Evolutionary conservation across 2,888 invertebrate genomes (phyloP), one percentile per base, ranked within the genome.

Genomic region (Cenopis cana): DNA sequence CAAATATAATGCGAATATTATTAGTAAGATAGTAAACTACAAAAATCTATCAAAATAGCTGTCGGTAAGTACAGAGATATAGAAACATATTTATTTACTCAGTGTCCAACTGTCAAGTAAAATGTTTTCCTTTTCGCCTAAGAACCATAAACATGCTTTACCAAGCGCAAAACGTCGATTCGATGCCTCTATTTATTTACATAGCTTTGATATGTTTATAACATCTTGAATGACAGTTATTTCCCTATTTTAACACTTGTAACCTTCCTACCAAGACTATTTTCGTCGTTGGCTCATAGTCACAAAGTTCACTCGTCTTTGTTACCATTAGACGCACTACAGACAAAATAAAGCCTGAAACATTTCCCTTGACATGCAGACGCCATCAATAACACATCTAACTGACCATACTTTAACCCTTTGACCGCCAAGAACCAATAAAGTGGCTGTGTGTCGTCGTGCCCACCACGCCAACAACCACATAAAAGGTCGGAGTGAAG

Each of bases 51-150:
- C 61, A 61, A 54, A 49, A 46, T 49, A 49, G 49, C 18, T 29
- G 33, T 50, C 49, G 49, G 56, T 38, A 50, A 57, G 33, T 36
- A 49, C 66, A 67, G 24, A 57, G 67, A 56, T 36, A 33, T 79
- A 80, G 77, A 82, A 76, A 81, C 79, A 77, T 52, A 41, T 18
- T 8, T 57, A 20, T 38, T 9, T 18, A 5, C 9, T 38, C 17
- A 18, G 17, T 17, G n/a, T 8, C 14, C 3, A 14, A 41, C 38
- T 59, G 14, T 38, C 20, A 41, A 9, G 41, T 9, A 12, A 36
- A 59, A 20, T 36, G 20, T 12, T 41, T 38, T 46, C 46, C 12
- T 52, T 52, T 52, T 20, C 10, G 18, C 24, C n/a, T 6, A n/a
- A 41, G 14, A 41, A 41, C 14, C 0, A 14, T 52, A 2, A 0